Conservation (phyloP, 2,888 invertebrate genomes). For the Aporophyla nigra region DNA sequence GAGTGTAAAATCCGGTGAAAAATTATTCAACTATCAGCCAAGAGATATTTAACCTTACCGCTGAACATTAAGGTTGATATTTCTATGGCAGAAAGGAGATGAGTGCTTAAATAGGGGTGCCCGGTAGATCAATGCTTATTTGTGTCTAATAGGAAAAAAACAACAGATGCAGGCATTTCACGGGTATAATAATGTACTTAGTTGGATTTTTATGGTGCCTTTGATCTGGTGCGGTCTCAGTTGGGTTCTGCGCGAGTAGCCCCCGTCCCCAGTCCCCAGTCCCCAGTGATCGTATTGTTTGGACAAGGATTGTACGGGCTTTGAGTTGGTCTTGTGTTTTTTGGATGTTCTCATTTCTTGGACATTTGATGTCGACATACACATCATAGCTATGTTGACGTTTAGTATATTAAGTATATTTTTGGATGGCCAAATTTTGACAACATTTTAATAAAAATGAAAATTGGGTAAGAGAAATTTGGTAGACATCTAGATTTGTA, state of each 20-base stretch:
- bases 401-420: neutral
- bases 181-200: constrained; percentile 90
- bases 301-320: constrained; percentile 47
- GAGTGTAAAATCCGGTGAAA: constrained; percentile 52
- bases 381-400: neutral
- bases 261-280: constrained; percentile 35
- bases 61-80: constrained; percentile 23
- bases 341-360: neutral
- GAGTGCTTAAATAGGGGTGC: constrained; percentile 75
- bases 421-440: neutral
- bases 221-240: constrained; percentile 82
- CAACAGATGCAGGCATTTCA: constrained; percentile 90
- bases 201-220: constrained; percentile 87
- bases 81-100: constrained; percentile 32
- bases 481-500: neutral
- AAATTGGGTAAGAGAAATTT: neutral
- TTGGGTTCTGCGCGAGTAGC: constrained; percentile 65
- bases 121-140: constrained; percentile 87
- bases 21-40: neutral
- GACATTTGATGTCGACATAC: constrained; percentile 11
- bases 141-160: constrained; percentile 89
- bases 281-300: constrained; percentile 58
- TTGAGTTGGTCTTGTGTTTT: constrained; percentile 35
- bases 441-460: neutral
- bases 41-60: neutral